A percentile compares a stretch with the other conserved stretches of the same genome.
Evolutionary conservation across 1,140 invertebrate species (phyloP).

Genomic region (Trachelipus rathkii): DNA sequence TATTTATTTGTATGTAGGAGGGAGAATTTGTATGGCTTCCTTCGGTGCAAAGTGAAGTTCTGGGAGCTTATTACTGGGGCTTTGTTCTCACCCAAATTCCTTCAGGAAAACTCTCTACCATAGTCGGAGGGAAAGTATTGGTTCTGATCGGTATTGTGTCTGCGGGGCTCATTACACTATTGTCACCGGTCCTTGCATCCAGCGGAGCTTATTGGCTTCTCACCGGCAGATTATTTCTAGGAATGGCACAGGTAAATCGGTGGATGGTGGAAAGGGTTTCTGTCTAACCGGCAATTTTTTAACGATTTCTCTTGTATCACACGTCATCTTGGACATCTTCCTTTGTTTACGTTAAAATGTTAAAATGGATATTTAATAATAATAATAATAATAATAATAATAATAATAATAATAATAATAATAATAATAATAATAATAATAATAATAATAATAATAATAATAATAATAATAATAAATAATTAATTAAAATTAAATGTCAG

Average conservation of each 20-base stretch:
- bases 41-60: slow-evolving; percentile 32
- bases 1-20: slow-evolving; percentile 15
- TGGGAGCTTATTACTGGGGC: slow-evolving; percentile 41
- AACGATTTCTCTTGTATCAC: too few species aligned
- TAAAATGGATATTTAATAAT: too few species aligned
- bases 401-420: too few species aligned
- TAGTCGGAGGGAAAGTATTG: slow-evolving; percentile 42
- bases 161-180: slow-evolving; percentile 32
- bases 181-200: slow-evolving; percentile 30
- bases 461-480: too few species aligned
- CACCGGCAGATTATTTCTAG: slow-evolving; percentile 36
- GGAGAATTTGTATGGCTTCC: slow-evolving; percentile 40
- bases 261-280: too few species aligned
- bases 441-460: too few species aligned
- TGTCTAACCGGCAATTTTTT: too few species aligned
- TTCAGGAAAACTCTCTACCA: slow-evolving; percentile 31
- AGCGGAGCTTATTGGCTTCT: slow-evolving; percentile 41
- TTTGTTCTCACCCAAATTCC: slow-evolving; percentile 39
- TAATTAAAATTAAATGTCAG: too few species aligned
- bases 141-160: slow-evolving; percentile 31
- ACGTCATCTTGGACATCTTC: too few species aligned
- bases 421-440: too few species aligned
- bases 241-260: slow-evolving; percentile 36
- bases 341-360: too few species aligned
- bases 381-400: too few species aligned